A percentile compares a stretch with the other conserved stretches of the same genome.
phyloP scores from a whole-genome alignment of 2,888 invertebrate genomes.

The Xestia xanthographa region DNA sequence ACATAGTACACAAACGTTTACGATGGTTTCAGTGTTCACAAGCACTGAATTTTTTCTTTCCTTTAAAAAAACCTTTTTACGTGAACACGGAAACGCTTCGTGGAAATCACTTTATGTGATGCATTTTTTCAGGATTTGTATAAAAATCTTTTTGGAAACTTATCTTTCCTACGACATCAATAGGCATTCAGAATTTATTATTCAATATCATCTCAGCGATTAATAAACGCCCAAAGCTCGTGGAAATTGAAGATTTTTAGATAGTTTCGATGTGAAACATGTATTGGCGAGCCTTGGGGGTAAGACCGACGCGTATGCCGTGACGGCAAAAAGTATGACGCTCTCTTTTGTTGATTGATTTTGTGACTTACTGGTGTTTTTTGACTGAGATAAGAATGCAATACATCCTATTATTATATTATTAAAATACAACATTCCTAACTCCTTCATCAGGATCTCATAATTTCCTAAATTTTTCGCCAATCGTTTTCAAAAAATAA shows the following conservation, averaged over 20 bases:
- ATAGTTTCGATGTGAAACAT: background rate
- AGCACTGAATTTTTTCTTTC: background rate
- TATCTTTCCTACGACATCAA: background rate
- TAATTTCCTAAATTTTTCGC: background rate
- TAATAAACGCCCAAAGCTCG: background rate
- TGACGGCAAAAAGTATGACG: background rate
- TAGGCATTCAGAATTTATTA: background rate
- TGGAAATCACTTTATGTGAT: constrained; percentile 1
- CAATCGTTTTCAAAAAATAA: background rate
- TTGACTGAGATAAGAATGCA: background rate
- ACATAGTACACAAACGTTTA: background rate
- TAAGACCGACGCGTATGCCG: background rate
- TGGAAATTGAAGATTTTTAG: background rate
- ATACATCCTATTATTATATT: too few relatives aligned
- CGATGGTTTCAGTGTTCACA: background rate
- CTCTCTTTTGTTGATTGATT: background rate
- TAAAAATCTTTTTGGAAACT: background rate
- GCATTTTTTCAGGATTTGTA: background rate
- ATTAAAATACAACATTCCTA: background rate
- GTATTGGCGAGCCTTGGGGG: background rate
- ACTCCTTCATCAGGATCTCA: background rate
- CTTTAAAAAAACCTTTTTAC: background rate
- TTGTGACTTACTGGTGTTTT: background rate
- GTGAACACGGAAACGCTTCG: background rate
- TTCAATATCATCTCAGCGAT: background rate